Conservation (phyloP, 2,797 vertebrate genomes). For the Sebastiscus albofasciatus region DNA sequence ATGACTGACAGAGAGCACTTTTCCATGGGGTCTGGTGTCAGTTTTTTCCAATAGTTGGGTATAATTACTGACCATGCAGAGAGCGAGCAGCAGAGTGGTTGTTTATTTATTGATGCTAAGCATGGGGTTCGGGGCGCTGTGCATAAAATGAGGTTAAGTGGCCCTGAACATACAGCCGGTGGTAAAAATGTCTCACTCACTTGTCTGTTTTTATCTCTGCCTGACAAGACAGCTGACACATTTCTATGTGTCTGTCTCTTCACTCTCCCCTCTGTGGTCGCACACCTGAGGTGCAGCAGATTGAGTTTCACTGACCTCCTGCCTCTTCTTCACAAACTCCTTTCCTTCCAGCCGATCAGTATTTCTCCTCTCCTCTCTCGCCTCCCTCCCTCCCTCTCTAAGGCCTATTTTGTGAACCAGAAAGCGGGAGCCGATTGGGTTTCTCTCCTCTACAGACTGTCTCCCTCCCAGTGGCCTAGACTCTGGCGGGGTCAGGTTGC, state of each 20-base stretch:
- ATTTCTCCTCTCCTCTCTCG: constrained; percentile 29
- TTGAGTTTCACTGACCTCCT: constrained; percentile 53
- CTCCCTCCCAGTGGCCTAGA: constrained; percentile 51
- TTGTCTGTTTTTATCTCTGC: background rate
- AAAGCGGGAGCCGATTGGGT: constrained; percentile 63
- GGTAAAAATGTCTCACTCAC: constrained; percentile 15
- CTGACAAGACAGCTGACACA: constrained; percentile 24
- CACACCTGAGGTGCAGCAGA: constrained; percentile 38
- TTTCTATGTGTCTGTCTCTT: background rate
- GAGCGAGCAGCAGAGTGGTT: constrained; percentile 45
- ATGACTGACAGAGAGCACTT: constrained; percentile 20
- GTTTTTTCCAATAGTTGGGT: constrained; percentile 58
- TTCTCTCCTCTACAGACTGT: constrained; percentile 52
- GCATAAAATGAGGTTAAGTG: constrained; percentile 69
- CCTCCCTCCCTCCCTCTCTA: constrained; percentile 32
- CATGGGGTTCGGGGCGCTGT: constrained; percentile 24
- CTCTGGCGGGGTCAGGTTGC: constrained; percentile 66
- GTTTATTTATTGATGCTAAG: constrained; percentile 80
- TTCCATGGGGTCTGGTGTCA: constrained; percentile 44
- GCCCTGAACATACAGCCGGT: constrained; percentile 30
- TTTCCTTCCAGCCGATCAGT: constrained; percentile 12
- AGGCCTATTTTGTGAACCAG: constrained; percentile 55
- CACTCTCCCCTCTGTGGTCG: constrained; percentile 26
- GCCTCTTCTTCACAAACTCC: constrained; percentile 29
- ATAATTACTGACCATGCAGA: constrained; percentile 74